A percentile compares a stretch with the other conserved stretches of the same genome.
These are phyloP conservation scores for Limnephilus auricula DNA, from an alignment of 2,888 invertebrate species.

Conservation along the genomic window DNA sequence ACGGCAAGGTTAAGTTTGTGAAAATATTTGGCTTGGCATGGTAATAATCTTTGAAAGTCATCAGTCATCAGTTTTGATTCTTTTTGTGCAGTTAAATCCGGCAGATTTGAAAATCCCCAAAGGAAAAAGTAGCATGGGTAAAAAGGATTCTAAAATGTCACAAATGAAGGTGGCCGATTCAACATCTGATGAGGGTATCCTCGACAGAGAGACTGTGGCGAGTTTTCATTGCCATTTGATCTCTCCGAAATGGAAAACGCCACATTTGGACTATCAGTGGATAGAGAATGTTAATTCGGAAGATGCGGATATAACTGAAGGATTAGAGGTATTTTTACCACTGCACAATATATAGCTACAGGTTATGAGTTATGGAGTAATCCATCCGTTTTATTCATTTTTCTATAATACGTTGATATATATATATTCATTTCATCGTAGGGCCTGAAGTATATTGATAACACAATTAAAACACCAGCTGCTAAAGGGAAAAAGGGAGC, in stretches of 20 bases:
- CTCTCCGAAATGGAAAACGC: constrained; percentile 77
- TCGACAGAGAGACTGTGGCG: constrained; percentile 71
- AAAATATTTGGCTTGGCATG: background rate
- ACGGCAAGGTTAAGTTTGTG: no score
- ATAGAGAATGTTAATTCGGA: constrained; percentile 67
- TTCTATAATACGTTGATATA: background rate
- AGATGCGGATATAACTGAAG: constrained; percentile 8
- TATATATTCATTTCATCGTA: background rate
- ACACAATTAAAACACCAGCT: background rate
- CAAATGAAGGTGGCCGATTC: background rate
- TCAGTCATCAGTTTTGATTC: background rate
- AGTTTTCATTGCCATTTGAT: constrained; percentile 75
- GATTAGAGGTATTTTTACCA: background rate
- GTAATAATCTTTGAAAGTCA: background rate
- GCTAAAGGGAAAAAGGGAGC: constrained; percentile 9
- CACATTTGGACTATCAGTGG: constrained; percentile 78
- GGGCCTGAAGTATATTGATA: constrained; percentile 21
- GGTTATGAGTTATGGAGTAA: background rate
- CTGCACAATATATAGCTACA: background rate
- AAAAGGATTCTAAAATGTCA: constrained; percentile 28
- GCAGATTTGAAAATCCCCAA: background rate
- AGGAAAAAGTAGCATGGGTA: constrained; percentile 7
- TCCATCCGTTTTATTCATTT: background rate
- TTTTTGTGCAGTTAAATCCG: background rate
- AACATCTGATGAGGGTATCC: background rate